Evolutionary conservation across 2,888 invertebrate species (phyloP).

Genomic region (Pollenia angustigena): DNA sequence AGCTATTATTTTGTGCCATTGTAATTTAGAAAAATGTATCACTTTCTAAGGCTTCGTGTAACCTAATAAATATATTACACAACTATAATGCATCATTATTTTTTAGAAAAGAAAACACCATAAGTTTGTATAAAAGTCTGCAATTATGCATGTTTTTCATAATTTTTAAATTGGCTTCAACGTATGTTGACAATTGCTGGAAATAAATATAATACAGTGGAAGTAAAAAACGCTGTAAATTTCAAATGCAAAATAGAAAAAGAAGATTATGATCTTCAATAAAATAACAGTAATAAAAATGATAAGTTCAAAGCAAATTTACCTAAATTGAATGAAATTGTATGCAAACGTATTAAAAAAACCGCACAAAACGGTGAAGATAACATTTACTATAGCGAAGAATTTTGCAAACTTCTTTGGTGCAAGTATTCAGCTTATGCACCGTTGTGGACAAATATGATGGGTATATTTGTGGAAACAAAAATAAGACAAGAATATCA

Average conservation of each 20-base stretch:
- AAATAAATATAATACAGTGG: neutral
- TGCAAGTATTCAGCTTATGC: neutral
- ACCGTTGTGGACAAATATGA: constrained; percentile 16
- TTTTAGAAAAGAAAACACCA: too few relatives aligned
- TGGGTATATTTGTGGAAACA: constrained; percentile 13
- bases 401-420: neutral
- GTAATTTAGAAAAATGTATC: too few relatives aligned
- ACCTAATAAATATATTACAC: too few relatives aligned
- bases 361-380: neutral
- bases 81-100: too few relatives aligned
- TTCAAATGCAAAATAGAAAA: neutral
- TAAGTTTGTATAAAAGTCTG: too few relatives aligned
- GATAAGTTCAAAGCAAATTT: neutral
- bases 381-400: constrained; percentile 19
- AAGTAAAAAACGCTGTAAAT: neutral
- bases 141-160: too few relatives aligned
- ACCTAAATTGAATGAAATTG: neutral
- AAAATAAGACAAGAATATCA: neutral
- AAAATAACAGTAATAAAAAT: neutral
- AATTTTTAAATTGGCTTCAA: constrained; percentile 12
- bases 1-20: too few relatives aligned
- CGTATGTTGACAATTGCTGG: neutral
- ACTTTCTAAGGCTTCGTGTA: too few relatives aligned
- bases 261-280: neutral
- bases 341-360: neutral